Evolutionary conservation across 2,113 vertebrate species (phyloP).

Genomic region (Falcunculus frontatus): DNA sequence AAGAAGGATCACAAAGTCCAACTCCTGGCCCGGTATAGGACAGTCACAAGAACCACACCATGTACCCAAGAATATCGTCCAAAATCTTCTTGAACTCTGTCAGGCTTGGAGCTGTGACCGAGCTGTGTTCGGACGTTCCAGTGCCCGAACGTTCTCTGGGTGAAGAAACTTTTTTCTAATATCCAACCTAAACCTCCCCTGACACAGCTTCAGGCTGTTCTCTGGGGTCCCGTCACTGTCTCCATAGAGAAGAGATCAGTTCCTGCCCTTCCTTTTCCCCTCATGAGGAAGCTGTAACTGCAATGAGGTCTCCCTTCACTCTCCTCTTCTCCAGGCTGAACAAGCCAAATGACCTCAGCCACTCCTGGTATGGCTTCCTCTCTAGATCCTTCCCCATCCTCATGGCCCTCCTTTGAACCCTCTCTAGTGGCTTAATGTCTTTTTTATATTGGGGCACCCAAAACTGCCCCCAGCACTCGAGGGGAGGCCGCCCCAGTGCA

Average conservation of each 20-base stretch:
- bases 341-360: not conserved
- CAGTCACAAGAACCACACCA: not conserved
- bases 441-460: not conserved
- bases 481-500: fast-evolving
- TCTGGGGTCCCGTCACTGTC: not conserved
- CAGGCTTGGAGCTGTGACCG: not conserved
- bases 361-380: fast-evolving
- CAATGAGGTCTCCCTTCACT: not conserved
- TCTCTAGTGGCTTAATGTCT: not conserved
- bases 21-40: not conserved
- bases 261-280: not conserved
- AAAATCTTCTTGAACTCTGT: not conserved
- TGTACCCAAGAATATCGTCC: not conserved
- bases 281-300: not conserved
- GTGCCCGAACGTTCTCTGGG: too few relatives aligned
- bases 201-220: not conserved
- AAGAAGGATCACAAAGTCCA: not conserved
- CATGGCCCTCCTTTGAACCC: not conserved
- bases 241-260: not conserved
- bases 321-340: not conserved
- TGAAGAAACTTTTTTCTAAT: too few relatives aligned
- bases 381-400: not conserved
- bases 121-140: not conserved
- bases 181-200: too few relatives aligned
- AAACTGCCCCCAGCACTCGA: not conserved